Evolutionary conservation across 2,888 invertebrate genomes (phyloP).

Genomic region (Venustoraphidia nigricollis): DNA sequence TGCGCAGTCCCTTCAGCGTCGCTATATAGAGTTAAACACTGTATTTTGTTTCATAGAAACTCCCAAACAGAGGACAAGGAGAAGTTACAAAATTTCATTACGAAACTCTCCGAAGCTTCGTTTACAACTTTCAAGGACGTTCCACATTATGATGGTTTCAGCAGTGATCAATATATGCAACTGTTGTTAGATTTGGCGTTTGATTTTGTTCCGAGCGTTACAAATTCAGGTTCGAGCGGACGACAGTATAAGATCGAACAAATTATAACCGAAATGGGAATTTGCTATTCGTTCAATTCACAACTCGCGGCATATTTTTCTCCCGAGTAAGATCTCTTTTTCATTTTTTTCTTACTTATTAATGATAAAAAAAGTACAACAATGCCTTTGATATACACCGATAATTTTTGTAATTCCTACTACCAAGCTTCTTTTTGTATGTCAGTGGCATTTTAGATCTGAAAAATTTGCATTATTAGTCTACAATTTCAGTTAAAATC

Average conservation of each 20-base stretch:
- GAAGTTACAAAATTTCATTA: slow-evolving; percentile 36
- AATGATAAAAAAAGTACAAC: no score
- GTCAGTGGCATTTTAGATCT: no score
- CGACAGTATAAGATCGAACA: slow-evolving; percentile 29
- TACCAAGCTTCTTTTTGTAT: no score
- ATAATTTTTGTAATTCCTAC: no score
- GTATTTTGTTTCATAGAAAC: slow-evolving; percentile 17
- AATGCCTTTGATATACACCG: no score
- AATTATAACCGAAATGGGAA: slow-evolving; percentile 51
- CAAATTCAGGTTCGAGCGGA: slow-evolving; percentile 21
- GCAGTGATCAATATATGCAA: slow-evolving; percentile 39
- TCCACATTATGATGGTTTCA: slow-evolving; percentile 35
- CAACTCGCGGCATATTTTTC: slow-evolving; percentile 43
- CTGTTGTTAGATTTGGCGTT: slow-evolving; percentile 35
- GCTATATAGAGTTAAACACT: no score
- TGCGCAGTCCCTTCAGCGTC: no score
- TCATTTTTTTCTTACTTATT: no score
- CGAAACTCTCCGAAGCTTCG: slow-evolving; percentile 36
- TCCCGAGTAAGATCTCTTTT: slow-evolving; percentile 30
- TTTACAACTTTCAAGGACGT: slow-evolving; percentile 42
- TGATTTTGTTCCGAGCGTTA: slow-evolving; percentile 32
- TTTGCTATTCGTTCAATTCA: slow-evolving; percentile 54
- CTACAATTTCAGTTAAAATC: no score
- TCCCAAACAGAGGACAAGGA: slow-evolving; percentile 31
- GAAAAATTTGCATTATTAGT: no score